Evolutionary conservation across 2,797 vertebrate genomes (phyloP), one percentile per base, ranked within the genome.

Genomic region (Menidia menidia): DNA sequence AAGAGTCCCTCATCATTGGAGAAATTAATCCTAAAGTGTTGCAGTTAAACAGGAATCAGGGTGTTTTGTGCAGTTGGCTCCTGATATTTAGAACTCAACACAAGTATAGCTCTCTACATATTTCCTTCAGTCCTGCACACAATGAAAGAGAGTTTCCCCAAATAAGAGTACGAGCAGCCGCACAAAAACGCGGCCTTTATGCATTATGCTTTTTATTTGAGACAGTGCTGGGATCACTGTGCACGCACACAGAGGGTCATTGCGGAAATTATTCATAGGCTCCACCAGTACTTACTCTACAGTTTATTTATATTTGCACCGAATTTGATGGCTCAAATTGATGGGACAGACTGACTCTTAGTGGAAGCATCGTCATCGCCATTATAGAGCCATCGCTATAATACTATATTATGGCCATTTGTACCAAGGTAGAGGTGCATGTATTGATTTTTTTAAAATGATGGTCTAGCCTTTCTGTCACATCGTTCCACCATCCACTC

Each of bases 181-280:
- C 30, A 79, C 59, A 73, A 67, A 25, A 77, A 51, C 35, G 62
- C 75, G 60, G 79, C 52, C 32, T 4, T 71, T 67, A 77, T 69
- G 10, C 55, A 68, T 65, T 14, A 59, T 68, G 62, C 59, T 68
- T 75, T 59, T 9, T 70, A 75, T 71, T 59, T 18, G 33, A 67
- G 53, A 65, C 57, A 32, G 50, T 18, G 45, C 19, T 75, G 25
- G 80, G 71, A 81, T 84, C 75, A 78, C 45, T 25, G 25, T 25
- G 25, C 45, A 55, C 65, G 72, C 84, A 85, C 64, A 73, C 45
- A 58, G 6, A 18, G 44, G 15, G 42, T 8, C 18, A 13, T 54
- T 0, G n/a, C 15, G 19, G 19, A 69, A 62, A 51, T 60, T 43
- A 81, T 75, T 67, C 73, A 69, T 0, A 16, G 59, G 54, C 35